phyloP scores from a whole-genome alignment of 53 echinoderm and acorn worm species.

The Holothuria leucospilota region DNA sequence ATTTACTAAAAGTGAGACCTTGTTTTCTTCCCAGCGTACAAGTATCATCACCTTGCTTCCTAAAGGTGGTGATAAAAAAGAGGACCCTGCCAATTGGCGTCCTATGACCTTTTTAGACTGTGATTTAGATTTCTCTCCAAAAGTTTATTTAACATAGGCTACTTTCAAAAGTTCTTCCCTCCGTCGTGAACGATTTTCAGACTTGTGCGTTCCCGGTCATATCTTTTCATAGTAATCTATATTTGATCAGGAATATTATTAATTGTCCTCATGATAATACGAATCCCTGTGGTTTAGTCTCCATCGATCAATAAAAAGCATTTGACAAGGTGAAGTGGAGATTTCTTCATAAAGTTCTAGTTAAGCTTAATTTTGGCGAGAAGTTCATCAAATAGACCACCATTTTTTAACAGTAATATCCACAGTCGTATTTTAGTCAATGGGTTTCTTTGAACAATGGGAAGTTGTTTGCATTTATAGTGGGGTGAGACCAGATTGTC shows the following conservation, averaged over 20 bases:
- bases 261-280: conserved; percentile 2
- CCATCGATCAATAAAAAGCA: conserved; percentile 61
- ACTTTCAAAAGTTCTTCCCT: conserved; percentile 27
- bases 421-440: not conserved
- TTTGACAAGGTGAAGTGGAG: conserved; percentile 66
- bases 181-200: conserved; percentile 54
- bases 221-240: conserved; percentile 65
- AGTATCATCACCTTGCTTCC: conserved; percentile 68
- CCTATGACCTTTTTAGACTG: conserved; percentile 56
- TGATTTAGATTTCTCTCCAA: conserved; percentile 70
- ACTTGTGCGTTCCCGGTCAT: conserved; percentile 65
- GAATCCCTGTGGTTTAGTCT: conserved; percentile 44
- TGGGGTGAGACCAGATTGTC: too few relatives aligned
- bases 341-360: conserved; percentile 42
- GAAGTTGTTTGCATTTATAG: too few relatives aligned
- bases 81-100: conserved; percentile 55
- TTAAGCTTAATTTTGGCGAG: conserved; percentile 46
- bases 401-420: not conserved
- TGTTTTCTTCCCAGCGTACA: conserved; percentile 49
- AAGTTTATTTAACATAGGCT: conserved; percentile 45
- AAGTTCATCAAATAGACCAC: conserved; percentile 44
- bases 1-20: not conserved
- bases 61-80: conserved; percentile 51
- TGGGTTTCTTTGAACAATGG: not conserved
- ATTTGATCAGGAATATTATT: conserved; percentile 60